Evolutionary conservation across 2,797 vertebrate species (phyloP).

Genomic region (Cynodonichthys magdalenae): DNA sequence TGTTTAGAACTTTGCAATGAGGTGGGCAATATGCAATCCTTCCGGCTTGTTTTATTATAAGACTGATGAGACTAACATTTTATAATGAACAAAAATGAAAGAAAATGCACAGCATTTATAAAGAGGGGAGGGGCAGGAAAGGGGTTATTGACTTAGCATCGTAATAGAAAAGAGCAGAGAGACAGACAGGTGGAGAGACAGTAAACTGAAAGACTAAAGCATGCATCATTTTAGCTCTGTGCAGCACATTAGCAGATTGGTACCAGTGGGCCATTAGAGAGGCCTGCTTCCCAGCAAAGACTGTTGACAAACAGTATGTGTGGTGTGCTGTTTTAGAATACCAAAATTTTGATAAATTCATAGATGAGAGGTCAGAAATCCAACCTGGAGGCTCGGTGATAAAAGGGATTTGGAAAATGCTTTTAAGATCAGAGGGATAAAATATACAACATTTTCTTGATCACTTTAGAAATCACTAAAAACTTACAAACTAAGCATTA

Average conservation of each 20-base stretch:
- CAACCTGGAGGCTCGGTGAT: slow-evolving; percentile 26
- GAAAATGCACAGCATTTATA: slow-evolving; percentile 10
- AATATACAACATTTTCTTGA: not conserved
- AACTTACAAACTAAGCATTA: too few relatives aligned
- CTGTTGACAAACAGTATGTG: slow-evolving; percentile 50
- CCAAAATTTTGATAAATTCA: slow-evolving; percentile 8
- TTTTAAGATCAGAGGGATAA: not conserved
- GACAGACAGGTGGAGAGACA: slow-evolving; percentile 53
- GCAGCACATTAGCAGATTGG: slow-evolving; percentile 52
- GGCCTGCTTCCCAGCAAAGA: slow-evolving; percentile 56
- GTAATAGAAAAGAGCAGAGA: slow-evolving; percentile 25
- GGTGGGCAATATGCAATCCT: too few relatives aligned
- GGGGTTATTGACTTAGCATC: slow-evolving; percentile 39
- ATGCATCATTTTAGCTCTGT: slow-evolving; percentile 35
- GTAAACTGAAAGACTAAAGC: slow-evolving; percentile 45
- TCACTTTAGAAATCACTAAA: not conserved
- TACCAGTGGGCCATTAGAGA: slow-evolving; percentile 51
- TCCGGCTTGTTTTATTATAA: too few relatives aligned
- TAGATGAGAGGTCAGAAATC: slow-evolving; percentile 4
- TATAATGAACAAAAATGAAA: not conserved
- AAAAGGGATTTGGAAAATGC: slow-evolving; percentile 9
- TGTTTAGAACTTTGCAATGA: too few relatives aligned
- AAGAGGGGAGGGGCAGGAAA: slow-evolving; percentile 4
- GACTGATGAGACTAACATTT: too few relatives aligned
- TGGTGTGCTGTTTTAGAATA: slow-evolving; percentile 22